A percentile compares a stretch with the other conserved stretches of the same genome.
Conservation (phyloP, 2,888 invertebrate species). For the Leptodirus hochenwartii region DNA sequence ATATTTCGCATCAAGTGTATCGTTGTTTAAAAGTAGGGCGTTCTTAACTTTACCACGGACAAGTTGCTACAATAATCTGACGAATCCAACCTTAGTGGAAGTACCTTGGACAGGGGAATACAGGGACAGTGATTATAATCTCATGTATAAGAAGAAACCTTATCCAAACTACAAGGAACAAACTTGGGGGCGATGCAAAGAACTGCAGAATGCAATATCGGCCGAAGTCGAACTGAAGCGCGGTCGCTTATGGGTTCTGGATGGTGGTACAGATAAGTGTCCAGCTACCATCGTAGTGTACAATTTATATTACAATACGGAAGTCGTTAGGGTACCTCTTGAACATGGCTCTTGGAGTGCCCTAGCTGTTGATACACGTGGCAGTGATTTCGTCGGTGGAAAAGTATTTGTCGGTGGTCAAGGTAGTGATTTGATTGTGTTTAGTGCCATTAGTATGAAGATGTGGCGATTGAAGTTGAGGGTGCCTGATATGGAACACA, state of each 20-base stretch:
- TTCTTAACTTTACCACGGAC: slow-evolving; percentile 26
- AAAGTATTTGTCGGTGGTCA: too few relatives aligned
- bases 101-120: slow-evolving; percentile 22
- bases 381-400: too few relatives aligned
- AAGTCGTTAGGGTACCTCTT: slow-evolving; percentile 5
- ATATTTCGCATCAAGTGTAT: slow-evolving; percentile 23
- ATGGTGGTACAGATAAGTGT: slow-evolving; percentile 24
- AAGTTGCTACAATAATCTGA: slow-evolving; percentile 18
- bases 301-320: slow-evolving; percentile 21
- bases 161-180: slow-evolving; percentile 15
- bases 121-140: slow-evolving; percentile 6
- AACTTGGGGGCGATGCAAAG: slow-evolving; percentile 18
- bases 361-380: too few relatives aligned
- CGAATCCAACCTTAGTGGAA: slow-evolving; percentile 24
- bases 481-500: too few relatives aligned
- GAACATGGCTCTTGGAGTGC: background rate
- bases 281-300: slow-evolving; percentile 26
- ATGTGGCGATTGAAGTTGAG: too few relatives aligned
- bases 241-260: slow-evolving; percentile 29
- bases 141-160: slow-evolving; percentile 9
- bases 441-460: too few relatives aligned
- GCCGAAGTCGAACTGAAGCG: slow-evolving; percentile 23
- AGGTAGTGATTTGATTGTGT: too few relatives aligned
- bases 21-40: slow-evolving; percentile 25
- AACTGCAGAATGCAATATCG: slow-evolving; percentile 24